phyloP scores from a whole-genome alignment of 2,797 vertebrate genomes.

The Ambastaia sidthimunki region DNA sequence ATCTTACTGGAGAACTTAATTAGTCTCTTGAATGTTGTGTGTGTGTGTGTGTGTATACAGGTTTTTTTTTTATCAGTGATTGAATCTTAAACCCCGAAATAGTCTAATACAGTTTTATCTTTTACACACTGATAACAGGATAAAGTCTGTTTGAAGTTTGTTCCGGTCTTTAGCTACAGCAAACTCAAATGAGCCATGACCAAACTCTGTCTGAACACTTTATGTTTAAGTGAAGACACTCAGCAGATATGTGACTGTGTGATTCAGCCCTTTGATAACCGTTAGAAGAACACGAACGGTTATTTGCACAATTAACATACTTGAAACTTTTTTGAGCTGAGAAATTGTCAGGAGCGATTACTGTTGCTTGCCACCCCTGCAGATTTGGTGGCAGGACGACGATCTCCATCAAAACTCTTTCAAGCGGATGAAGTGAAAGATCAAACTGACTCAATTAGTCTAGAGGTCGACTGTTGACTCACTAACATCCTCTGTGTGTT shows the following conservation, averaged over 20 bases:
- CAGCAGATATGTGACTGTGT: conserved; percentile 10
- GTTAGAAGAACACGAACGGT: conserved; percentile 6
- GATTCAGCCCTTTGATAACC: conserved; percentile 25
- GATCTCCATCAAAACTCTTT: neutral
- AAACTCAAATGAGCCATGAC: conserved; percentile 36
- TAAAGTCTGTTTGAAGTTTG: conserved; percentile 41
- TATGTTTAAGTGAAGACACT: conserved; percentile 12
- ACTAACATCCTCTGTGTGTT: conserved; percentile 26
- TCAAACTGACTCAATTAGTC: conserved; percentile 35
- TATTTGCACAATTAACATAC: conserved; percentile 24
- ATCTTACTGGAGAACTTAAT: no score
- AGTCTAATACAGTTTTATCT: neutral
- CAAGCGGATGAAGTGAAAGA: conserved; percentile 7
- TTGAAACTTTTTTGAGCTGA: conserved; percentile 17
- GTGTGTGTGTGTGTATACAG: no score
- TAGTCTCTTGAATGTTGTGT: no score
- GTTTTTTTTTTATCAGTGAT: no score
- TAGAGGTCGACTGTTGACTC: conserved; percentile 38
- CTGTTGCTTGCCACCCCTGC: neutral
- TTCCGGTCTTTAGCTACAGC: conserved; percentile 34
- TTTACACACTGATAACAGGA: conserved; percentile 7
- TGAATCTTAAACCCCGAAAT: neutral
- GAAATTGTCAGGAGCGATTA: conserved; percentile 6
- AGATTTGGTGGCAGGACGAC: neutral
- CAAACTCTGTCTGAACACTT: conserved; percentile 12